phyloP scores from a whole-genome alignment of 1,140 invertebrate genomes.

The Drosophila orosa region DNA sequence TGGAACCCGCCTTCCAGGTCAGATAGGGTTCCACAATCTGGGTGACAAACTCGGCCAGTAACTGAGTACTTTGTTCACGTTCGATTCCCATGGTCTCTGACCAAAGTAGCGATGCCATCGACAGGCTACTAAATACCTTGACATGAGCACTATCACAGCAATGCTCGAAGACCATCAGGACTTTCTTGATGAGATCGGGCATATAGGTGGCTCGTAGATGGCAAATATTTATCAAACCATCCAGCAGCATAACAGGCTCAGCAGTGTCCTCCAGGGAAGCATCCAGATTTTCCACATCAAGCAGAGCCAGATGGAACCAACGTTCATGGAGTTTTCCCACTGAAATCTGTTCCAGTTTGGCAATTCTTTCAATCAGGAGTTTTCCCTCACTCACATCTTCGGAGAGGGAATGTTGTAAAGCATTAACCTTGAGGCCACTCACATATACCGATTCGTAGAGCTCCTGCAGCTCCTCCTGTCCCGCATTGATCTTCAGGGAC shows the following conservation, averaged over 20 bases:
- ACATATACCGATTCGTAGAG: constrained; percentile 61
- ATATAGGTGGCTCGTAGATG: constrained; percentile 65
- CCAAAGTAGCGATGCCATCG: constrained; percentile 71
- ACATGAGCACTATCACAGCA: constrained; percentile 70
- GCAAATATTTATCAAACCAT: constrained; percentile 73
- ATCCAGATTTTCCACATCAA: constrained; percentile 73
- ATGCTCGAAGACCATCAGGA: constrained; percentile 70
- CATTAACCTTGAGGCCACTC: constrained; percentile 61
- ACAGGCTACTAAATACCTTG: constrained; percentile 74
- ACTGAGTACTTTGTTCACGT: constrained; percentile 52
- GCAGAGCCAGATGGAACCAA: constrained; percentile 54
- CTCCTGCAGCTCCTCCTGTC: constrained; percentile 34
- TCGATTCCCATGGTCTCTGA: constrained; percentile 50
- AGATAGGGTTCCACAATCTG: constrained; percentile 91
- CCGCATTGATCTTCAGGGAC: constrained; percentile 30
- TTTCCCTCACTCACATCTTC: constrained; percentile 16
- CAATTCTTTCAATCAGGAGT: constrained; percentile 46
- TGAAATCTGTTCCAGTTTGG: constrained; percentile 24
- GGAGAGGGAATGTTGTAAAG: constrained; percentile 42
- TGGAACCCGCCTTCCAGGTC: constrained; percentile 92
- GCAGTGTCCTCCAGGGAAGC: constrained; percentile 62
- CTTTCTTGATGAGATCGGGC: constrained; percentile 51
- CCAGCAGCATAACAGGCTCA: constrained; percentile 72
- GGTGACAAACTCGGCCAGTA: constrained; percentile 65
- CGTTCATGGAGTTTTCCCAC: constrained; percentile 55